A percentile compares a stretch with the other conserved stretches of the same genome.
These are phyloP conservation scores for Myotis lucifugus DNA, from an alignment of 2,113 vertebrate species.

Conservation along the genomic window DNA sequence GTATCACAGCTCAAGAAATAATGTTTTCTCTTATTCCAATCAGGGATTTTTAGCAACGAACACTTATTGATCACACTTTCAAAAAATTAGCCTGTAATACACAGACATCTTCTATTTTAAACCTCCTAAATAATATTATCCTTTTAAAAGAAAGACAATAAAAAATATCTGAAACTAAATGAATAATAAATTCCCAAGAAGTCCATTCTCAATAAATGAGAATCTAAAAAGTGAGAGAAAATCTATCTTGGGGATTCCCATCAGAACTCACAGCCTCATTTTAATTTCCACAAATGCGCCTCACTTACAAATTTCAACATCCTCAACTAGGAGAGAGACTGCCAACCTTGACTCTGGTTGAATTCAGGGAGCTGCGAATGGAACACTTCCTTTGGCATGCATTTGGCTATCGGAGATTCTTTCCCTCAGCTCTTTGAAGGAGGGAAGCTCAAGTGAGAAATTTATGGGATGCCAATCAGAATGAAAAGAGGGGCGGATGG, in stretches of 20 bases:
- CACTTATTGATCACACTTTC: not conserved
- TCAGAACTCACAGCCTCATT: not conserved
- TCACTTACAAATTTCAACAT: not conserved
- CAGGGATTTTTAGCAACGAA: not conserved
- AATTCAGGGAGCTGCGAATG: not conserved
- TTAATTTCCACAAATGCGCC: not conserved
- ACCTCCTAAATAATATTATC: not conserved
- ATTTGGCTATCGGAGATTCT: conserved; percentile 13
- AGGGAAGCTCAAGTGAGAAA: conserved; percentile 5
- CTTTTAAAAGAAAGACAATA: conserved; percentile 16
- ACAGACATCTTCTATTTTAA: conserved; percentile 8
- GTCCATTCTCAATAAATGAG: conserved; percentile 56
- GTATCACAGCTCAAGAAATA: conserved; percentile 8
- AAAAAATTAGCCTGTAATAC: not conserved
- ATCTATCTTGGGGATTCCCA: not conserved
- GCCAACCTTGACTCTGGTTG: conserved; percentile 22
- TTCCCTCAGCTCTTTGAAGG: not conserved
- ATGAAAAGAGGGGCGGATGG: not conserved
- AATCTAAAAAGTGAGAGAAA: conserved; percentile 2
- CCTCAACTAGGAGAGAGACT: not conserved
- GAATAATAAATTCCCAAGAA: conserved; percentile 52
- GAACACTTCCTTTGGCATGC: not conserved
- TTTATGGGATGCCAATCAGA: not conserved
- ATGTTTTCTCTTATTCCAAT: not conserved
- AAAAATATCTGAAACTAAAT: conserved; percentile 36